These are phyloP conservation scores for Polyodon spathula DNA, from an alignment of 2,113 vertebrate genomes.

Conservation along the genomic window DNA sequence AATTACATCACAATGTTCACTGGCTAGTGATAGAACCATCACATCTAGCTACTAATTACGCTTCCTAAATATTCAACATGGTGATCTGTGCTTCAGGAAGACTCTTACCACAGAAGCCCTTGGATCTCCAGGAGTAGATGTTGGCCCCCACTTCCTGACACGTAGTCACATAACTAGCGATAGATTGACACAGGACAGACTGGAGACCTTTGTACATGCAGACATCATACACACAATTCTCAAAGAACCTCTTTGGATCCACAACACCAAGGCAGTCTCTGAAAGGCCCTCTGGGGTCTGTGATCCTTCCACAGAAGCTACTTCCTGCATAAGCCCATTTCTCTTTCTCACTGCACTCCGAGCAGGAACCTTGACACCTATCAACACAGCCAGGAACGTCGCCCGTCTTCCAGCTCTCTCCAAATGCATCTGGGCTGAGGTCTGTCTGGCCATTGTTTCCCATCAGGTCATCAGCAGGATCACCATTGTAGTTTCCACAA, in stretches of 20 bases:
- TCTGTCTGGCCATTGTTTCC: neutral
- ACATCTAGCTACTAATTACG: too few species aligned
- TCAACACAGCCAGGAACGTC: slow-evolving; percentile 19
- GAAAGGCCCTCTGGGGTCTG: slow-evolving; percentile 24
- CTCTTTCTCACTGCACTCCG: slow-evolving; percentile 11
- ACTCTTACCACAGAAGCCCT: slow-evolving; percentile 30
- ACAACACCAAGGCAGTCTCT: slow-evolving; percentile 30
- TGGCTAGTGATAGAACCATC: too few species aligned
- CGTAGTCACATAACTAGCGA: slow-evolving; percentile 29
- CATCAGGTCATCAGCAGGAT: slow-evolving; percentile 19
- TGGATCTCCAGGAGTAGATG: slow-evolving; percentile 31
- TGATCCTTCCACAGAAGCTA: slow-evolving; percentile 25
- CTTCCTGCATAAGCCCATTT: slow-evolving; percentile 9
- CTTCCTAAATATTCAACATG: too few species aligned
- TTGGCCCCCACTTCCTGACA: slow-evolving; percentile 29
- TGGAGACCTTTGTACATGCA: slow-evolving; percentile 23
- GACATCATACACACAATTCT: slow-evolving; percentile 36
- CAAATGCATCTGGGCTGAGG: slow-evolving; percentile 10
- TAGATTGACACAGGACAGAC: slow-evolving; percentile 22
- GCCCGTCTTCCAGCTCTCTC: slow-evolving; percentile 18
- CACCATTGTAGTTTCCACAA: slow-evolving; percentile 36
- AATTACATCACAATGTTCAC: too few species aligned
- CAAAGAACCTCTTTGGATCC: slow-evolving; percentile 26
- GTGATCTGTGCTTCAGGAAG: too few species aligned
- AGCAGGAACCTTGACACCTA: slow-evolving; percentile 3